phyloP scores from a whole-genome alignment of 2,113 vertebrate genomes.

The Callorhinus ursinus region DNA sequence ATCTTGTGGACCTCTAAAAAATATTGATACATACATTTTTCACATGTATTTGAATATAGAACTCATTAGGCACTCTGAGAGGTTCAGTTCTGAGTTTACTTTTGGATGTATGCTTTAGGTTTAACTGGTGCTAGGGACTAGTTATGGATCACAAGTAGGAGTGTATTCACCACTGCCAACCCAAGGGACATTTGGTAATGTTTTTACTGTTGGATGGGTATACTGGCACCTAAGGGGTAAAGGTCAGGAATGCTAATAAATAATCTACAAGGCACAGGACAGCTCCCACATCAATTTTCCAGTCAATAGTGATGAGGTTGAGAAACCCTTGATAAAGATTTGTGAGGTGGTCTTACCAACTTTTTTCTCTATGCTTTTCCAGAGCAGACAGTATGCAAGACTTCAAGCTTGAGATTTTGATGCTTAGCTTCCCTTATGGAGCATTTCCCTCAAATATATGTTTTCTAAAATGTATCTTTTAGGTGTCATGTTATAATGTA shows the following conservation, averaged over 20 bases:
- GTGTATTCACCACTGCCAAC: background rate
- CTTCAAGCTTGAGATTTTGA: background rate
- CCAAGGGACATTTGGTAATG: background rate
- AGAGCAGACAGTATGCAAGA: background rate
- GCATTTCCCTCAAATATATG: background rate
- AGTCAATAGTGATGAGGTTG: background rate
- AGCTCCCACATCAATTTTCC: background rate
- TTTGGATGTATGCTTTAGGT: background rate
- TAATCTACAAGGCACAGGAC: background rate
- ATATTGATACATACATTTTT: background rate
- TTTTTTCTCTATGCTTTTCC: background rate
- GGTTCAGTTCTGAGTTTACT: background rate
- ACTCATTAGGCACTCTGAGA: background rate
- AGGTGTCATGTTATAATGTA: background rate
- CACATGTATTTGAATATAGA: background rate
- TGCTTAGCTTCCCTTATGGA: background rate
- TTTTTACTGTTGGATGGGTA: background rate
- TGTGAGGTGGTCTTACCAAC: background rate
- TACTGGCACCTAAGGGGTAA: background rate
- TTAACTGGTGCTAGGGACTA: background rate
- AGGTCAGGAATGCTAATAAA: background rate
- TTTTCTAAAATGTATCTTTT: background rate
- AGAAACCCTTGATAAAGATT: background rate
- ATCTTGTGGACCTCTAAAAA: background rate
- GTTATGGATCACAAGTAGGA: background rate